A percentile compares a stretch with the other conserved stretches of the same genome.
Evolutionary conservation across 2,113 vertebrate species (phyloP).

Genomic region (Microcebus jonahi): DNA sequence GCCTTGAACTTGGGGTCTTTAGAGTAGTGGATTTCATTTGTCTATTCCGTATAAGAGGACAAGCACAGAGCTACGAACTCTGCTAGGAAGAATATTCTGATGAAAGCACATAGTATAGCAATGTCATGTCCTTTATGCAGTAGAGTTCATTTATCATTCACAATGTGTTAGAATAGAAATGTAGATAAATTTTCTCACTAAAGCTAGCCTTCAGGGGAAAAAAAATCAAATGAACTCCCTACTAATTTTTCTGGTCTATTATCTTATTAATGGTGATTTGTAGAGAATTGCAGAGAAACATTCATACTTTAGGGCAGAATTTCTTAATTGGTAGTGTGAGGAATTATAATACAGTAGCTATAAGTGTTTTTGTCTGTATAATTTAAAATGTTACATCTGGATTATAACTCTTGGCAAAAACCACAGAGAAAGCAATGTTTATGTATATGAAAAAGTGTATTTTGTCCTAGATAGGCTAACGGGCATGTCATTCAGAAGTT

Average conservation of each 20-base stretch:
- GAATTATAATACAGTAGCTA: conserved; percentile 44
- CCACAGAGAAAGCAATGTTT: not conserved
- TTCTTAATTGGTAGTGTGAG: conserved; percentile 65
- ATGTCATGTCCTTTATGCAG: conserved; percentile 71
- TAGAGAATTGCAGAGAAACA: conserved; percentile 58
- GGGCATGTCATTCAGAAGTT: not conserved
- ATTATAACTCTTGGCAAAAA: conserved; percentile 42
- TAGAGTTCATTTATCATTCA: conserved; percentile 76
- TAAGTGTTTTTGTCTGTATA: conserved; percentile 13
- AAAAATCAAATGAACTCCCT: conserved; percentile 68
- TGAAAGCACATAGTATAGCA: conserved; percentile 66
- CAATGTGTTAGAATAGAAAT: conserved; percentile 64
- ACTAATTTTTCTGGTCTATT: conserved; percentile 70
- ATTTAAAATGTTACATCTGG: conserved; percentile 55
- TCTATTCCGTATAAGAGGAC: conserved; percentile 4
- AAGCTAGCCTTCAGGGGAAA: conserved; percentile 52
- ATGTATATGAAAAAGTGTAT: not conserved
- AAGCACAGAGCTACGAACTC: conserved; percentile 59
- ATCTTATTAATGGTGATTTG: conserved; percentile 75
- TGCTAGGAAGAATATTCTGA: conserved; percentile 55
- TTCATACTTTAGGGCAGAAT: conserved; percentile 61
- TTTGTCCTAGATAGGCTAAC: not conserved
- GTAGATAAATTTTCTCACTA: conserved; percentile 73
- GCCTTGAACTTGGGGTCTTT: conserved; percentile 20
- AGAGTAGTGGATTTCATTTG: conserved; percentile 12